Base-by-base conservation (phyloP, 2,797 vertebrate species). In the Kryptolebias ocellatus region DNA sequence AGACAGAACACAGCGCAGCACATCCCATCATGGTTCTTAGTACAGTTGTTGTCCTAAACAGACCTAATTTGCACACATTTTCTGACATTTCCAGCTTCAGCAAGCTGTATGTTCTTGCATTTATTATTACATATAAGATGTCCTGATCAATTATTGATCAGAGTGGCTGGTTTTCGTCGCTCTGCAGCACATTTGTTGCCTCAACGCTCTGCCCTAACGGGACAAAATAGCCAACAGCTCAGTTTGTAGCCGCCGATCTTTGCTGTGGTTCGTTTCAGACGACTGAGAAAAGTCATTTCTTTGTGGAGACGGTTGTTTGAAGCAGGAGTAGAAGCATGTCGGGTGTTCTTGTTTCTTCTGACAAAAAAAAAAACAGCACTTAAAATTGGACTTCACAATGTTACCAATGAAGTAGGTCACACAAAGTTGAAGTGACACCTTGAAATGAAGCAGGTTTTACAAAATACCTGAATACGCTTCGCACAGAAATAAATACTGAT, bases 101-200 rank as follows among this genome's bases (percentile, higher is more conserved):
- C 17, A 0, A 68, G 73, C 53, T 50, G 17, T 27, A 77, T 67
- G 67, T 81, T 42, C 61, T 58, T 78, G 70, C 73, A 78, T 90
- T 44, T 73, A 78, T 90, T 72, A 75, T 39, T 8, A 82, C 85
- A 79, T 63, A 20, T 61, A 80, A 79, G 80, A 85, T 72, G 62
- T 44, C 63, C 74, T 12, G 74, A 88, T 90, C 66, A 80, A 90
- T 89, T 85, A 87, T 92, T 85, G 77, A 91, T 81, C 17, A 39
- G 45, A 55, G 52, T 31, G 59, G 44, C 39, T 57, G 24, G 59
- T 76, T 60, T 58, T 61, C 64, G 68, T 65, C 53, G 47, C 78
- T 79, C 64, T 51, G 76, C 69, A 64, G 72, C 64, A 46, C 68
- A 74, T 73, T 70, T 63, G 60, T 73, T 80, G 62, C 71, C 64